These are phyloP conservation scores for Oreochromis spilurus DNA, from an alignment of 2,113 vertebrate genomes.

Conservation along the genomic window DNA sequence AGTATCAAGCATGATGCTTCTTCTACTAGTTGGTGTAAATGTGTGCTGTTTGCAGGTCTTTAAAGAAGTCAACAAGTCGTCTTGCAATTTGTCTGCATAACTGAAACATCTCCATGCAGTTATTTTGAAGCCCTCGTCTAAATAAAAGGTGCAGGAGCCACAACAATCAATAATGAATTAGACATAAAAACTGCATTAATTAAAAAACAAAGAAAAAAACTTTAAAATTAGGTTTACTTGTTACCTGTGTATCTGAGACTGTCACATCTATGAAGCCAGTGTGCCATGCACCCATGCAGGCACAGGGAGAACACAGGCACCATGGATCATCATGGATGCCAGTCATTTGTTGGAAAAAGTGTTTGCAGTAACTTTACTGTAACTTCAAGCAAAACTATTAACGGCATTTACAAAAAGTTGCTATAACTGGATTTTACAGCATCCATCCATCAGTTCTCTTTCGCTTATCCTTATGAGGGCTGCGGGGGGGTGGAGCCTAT, in stretches of 20 bases:
- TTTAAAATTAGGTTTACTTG: background rate
- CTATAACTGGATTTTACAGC: background rate
- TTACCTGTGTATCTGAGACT: accelerated
- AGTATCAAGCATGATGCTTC: background rate
- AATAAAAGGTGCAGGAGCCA: background rate
- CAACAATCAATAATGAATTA: background rate
- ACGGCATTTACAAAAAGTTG: background rate
- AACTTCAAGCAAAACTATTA: background rate
- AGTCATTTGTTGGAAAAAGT: background rate
- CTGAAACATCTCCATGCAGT: background rate
- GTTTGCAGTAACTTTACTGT: background rate
- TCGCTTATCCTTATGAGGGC: background rate
- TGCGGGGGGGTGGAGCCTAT: background rate
- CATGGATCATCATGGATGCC: background rate
- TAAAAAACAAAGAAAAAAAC: background rate
- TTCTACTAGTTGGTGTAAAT: background rate
- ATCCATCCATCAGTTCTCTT: background rate
- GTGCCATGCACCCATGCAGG: background rate
- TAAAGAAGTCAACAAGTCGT: background rate
- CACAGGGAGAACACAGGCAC: accelerated
- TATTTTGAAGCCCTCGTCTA: background rate
- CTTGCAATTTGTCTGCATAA: background rate
- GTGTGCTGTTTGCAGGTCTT: background rate
- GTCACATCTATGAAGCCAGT: background rate
- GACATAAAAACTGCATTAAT: background rate